phyloP scores from a whole-genome alignment of 2,888 invertebrate genomes.

The Drosophila kanekoi region DNA sequence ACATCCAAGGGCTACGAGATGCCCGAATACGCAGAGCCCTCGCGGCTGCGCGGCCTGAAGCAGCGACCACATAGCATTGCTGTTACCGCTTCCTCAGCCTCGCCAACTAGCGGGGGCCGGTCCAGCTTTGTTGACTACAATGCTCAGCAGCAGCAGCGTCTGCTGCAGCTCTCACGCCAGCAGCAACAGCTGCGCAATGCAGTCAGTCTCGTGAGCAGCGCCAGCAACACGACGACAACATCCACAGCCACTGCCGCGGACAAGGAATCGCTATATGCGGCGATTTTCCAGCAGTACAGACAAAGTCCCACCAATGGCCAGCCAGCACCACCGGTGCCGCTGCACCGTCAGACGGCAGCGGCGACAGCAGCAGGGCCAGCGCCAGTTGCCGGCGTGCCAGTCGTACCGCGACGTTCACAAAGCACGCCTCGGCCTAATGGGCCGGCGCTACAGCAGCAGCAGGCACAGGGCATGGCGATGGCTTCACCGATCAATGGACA shows the following conservation, averaged over 20 bases:
- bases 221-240: constrained; percentile 43
- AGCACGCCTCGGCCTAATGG: constrained; percentile 82
- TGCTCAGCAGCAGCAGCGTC: constrained; percentile 80
- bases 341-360: constrained; percentile 66
- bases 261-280: constrained; percentile 83
- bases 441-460: constrained; percentile 39
- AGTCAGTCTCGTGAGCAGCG: constrained; percentile 62
- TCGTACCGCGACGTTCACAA: constrained; percentile 84
- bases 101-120: constrained; percentile 43
- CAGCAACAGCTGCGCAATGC: constrained; percentile 81
- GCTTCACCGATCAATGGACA: constrained; percentile 51
- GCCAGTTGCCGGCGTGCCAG: constrained; percentile 40
- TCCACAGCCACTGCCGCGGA: constrained; percentile 60
- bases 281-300: constrained; percentile 83
- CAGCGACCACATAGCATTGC: constrained; percentile 88
- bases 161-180: constrained; percentile 80
- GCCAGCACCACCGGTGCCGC: constrained; percentile 71
- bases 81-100: constrained; percentile 70
- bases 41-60: constrained; percentile 83
- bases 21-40: constrained; percentile 83
- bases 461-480: constrained; percentile 11
- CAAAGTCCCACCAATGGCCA: constrained; percentile 78
- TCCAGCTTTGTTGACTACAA: constrained; percentile 81
- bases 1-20: constrained; percentile 67
- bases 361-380: constrained; percentile 18